Base-by-base conservation (phyloP, 2,113 vertebrate genomes). In the Zapus hudsonius region DNA sequence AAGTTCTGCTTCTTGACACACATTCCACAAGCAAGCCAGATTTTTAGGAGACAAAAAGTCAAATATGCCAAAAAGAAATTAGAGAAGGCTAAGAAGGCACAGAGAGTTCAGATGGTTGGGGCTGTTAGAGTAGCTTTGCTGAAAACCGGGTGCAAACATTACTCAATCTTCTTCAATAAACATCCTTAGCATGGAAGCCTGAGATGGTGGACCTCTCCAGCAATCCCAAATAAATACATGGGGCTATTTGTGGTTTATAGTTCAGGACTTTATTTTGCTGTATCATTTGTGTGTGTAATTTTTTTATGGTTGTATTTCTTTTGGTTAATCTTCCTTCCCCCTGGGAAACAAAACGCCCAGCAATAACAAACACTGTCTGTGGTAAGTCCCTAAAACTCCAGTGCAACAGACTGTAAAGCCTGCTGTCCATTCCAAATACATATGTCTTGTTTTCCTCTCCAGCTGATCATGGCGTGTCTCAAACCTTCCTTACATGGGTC, bases 301-400 rank as follows among this genome's bases (percentile, higher is more conserved):
- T 89, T 83, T 96, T 96, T 90, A 90, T 94, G 95, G 89, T 95
- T 97, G 84, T 95, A 85, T 97, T 97, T 95, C 92, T 94, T 94
- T 95, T 95, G 67, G 67, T 95, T 94, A 95, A 87, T 69, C 93
- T 33, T 10, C n/a, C 70, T 95, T 20, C 38, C 95, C 94, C 96
- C 75, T 87, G 95, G 82, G 95, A 97, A 92, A 92, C 79, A 93
- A 95, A 95, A 81, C 9, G 38, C 96, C 94, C 91, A 78, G 61
- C 63, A 90, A 90, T 95, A 94, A 66, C 90, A 97, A 97, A 96
- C 91, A 91, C 22, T 96, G 95, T 95, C 81, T 96, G 52, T 96
- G 95, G 64, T 42, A 92, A 97, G 96, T 96, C 96, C 95, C 96
- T 94, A 96, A 97, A 97, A 97, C 82, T 92, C 92, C 97, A 93